Percentiles rank a stretch among this genome's conserved stretches.
Evolutionary conservation across 2,113 vertebrate species (phyloP).

Genomic region (Plestiodon gilberti): DNA sequence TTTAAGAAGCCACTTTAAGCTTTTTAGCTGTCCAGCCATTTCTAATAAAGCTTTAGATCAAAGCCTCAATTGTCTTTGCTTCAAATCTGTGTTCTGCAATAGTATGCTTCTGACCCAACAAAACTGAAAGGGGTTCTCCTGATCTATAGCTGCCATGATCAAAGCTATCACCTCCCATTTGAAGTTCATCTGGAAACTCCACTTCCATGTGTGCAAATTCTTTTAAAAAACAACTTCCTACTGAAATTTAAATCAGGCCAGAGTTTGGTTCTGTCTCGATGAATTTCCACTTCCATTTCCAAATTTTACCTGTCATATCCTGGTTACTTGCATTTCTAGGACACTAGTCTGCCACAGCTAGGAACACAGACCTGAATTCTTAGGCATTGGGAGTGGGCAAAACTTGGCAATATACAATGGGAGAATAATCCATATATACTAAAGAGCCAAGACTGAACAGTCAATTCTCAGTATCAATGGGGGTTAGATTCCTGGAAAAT

Average conservation of each 20-base stretch:
- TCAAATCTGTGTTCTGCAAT: background rate
- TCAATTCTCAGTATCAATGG: too few species aligned
- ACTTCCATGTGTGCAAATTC: conserved; percentile 67
- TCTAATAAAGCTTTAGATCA: conserved; percentile 41
- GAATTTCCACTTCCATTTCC: background rate
- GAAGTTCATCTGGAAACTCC: conserved; percentile 61
- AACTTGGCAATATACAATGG: background rate
- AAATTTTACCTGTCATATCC: background rate
- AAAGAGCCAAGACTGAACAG: background rate
- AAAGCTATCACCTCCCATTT: conserved; percentile 59
- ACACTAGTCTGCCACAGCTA: too few species aligned
- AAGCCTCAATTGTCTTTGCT: conserved; percentile 13
- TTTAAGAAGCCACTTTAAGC: background rate
- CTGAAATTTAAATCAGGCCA: conserved; percentile 70
- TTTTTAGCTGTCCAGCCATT: conserved; percentile 6
- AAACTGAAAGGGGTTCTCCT: conserved; percentile 54
- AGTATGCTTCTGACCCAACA: conserved; percentile 53
- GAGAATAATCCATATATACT: background rate
- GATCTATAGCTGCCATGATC: conserved; percentile 61
- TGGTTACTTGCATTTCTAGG: background rate
- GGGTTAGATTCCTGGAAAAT: too few species aligned
- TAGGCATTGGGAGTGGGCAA: background rate
- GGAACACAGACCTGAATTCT: background rate
- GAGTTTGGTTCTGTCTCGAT: conserved; percentile 45
- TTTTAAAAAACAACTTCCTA: conserved; percentile 24